Percentiles rank a stretch among this genome's conserved stretches.
phyloP scores from a whole-genome alignment of 2,797 vertebrate genomes.

The Euthynnus affinis region DNA sequence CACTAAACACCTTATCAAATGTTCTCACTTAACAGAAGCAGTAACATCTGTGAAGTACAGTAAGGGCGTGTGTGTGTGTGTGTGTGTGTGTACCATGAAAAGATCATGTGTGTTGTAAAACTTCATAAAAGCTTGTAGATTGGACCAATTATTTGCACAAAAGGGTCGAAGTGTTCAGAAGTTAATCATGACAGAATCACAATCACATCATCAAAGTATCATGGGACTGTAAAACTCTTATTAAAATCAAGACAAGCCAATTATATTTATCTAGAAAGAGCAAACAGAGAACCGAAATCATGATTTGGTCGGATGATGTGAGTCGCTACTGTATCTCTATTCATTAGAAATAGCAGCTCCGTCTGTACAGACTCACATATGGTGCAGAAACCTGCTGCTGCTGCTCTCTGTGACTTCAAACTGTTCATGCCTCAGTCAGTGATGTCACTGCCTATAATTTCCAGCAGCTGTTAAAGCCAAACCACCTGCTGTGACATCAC shows the following conservation, averaged over 20 bases:
- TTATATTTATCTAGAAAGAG: not conserved
- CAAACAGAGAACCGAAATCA: not conserved
- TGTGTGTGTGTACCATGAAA: not conserved
- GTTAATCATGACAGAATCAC: not conserved
- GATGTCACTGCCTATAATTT: constrained; percentile 2
- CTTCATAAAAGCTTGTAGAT: not conserved
- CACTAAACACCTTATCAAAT: not conserved
- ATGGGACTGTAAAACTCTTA: not conserved
- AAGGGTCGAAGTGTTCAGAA: not conserved
- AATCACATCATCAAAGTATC: not conserved
- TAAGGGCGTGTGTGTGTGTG: not conserved
- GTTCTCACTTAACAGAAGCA: constrained; percentile 23
- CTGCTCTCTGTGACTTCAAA: not conserved
- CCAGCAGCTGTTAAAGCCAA: not conserved
- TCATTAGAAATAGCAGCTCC: not conserved
- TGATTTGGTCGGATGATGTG: not conserved
- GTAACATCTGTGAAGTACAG: constrained; percentile 25
- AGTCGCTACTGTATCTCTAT: too few species aligned
- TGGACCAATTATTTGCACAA: too few species aligned
- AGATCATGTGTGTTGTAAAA: not conserved
- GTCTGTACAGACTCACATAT: not conserved
- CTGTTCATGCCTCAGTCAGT: not conserved
- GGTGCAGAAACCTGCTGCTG: not conserved
- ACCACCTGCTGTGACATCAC: constrained; percentile 7
- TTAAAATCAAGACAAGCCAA: not conserved